These are phyloP conservation scores for Centruroides vittatus DNA, from an alignment of 1,140 invertebrate species.

Conservation along the genomic window DNA sequence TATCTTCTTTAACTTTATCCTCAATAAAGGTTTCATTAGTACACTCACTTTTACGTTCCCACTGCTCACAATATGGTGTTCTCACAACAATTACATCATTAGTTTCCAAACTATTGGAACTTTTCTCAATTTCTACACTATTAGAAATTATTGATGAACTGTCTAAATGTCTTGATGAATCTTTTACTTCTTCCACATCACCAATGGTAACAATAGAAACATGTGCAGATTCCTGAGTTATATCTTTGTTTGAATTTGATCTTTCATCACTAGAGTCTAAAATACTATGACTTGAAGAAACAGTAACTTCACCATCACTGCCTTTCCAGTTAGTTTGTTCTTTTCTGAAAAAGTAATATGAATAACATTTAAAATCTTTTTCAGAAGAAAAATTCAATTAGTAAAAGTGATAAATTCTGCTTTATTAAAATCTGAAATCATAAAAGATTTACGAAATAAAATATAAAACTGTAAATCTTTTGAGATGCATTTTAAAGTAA, in stretches of 20 bases:
- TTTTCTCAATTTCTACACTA: conserved; percentile 11
- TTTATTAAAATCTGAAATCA: too few relatives aligned
- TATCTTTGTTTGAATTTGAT: conserved; percentile 3
- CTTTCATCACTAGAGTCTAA: conserved; percentile 10
- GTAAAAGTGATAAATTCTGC: too few relatives aligned
- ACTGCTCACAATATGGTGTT: conserved; percentile 7
- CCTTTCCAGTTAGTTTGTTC: too few relatives aligned
- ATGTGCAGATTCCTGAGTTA: conserved; percentile 41
- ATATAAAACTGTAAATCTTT: too few relatives aligned
- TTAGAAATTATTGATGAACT: conserved; percentile 15
- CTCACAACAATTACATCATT: conserved; percentile 5
- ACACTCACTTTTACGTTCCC: background rate
- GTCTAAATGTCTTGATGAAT: conserved; percentile 16
- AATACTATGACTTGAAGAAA: conserved; percentile 20
- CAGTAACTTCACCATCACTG: conserved; percentile 14
- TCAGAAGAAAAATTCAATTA: too few relatives aligned
- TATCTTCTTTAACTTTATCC: too few relatives aligned
- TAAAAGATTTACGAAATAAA: too few relatives aligned
- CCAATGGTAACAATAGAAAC: conserved; percentile 80
- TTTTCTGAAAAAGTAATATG: too few relatives aligned
- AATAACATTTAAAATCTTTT: too few relatives aligned
- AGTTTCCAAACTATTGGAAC: background rate
- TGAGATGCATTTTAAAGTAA: too few relatives aligned
- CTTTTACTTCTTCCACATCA: conserved; percentile 36
- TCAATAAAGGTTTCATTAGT: too few relatives aligned